phyloP scores from a whole-genome alignment of 2,113 vertebrate species.

The Nothobranchius furzeri region DNA sequence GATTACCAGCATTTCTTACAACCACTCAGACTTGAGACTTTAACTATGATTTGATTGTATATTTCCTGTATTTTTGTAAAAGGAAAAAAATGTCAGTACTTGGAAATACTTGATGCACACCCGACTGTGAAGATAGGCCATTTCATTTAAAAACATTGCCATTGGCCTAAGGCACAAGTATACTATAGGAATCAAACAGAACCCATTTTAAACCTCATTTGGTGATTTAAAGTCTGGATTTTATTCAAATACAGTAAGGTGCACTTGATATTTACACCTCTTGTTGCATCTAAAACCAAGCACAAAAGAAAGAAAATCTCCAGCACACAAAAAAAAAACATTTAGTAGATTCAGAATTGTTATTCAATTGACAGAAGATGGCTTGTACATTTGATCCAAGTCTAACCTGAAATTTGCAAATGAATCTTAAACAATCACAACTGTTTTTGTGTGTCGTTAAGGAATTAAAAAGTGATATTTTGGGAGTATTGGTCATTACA shows the following conservation, averaged over 20 bases:
- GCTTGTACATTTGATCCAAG: background rate
- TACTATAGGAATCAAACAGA: slow-evolving; percentile 70
- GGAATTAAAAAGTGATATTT: slow-evolving; percentile 2
- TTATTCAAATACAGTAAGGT: slow-evolving; percentile 63
- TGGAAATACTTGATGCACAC: slow-evolving; percentile 68
- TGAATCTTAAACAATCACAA: slow-evolving; percentile 10
- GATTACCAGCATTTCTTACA: slow-evolving; percentile 81
- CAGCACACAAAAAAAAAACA: slow-evolving; percentile 51
- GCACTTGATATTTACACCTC: slow-evolving; percentile 67
- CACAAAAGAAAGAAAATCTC: slow-evolving; percentile 54
- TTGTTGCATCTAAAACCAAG: slow-evolving; percentile 61
- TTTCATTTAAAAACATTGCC: slow-evolving; percentile 78
- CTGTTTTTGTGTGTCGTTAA: slow-evolving; percentile 16
- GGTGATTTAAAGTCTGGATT: slow-evolving; percentile 61
- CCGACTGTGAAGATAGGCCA: slow-evolving; percentile 75
- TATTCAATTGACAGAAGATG: too few species aligned
- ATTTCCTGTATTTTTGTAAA: slow-evolving; percentile 47
- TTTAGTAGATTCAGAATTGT: slow-evolving; percentile 8
- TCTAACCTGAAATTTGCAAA: slow-evolving; percentile 22
- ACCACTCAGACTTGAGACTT: slow-evolving; percentile 72
- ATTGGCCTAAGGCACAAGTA: slow-evolving; percentile 83
- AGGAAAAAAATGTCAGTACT: slow-evolving; percentile 57
- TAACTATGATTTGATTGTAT: slow-evolving; percentile 69
- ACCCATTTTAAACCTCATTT: slow-evolving; percentile 63
- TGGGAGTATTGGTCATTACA: slow-evolving; percentile 25